Base-by-base conservation (phyloP, 2,888 invertebrate genomes). In the Acronicta aceris region DNA sequence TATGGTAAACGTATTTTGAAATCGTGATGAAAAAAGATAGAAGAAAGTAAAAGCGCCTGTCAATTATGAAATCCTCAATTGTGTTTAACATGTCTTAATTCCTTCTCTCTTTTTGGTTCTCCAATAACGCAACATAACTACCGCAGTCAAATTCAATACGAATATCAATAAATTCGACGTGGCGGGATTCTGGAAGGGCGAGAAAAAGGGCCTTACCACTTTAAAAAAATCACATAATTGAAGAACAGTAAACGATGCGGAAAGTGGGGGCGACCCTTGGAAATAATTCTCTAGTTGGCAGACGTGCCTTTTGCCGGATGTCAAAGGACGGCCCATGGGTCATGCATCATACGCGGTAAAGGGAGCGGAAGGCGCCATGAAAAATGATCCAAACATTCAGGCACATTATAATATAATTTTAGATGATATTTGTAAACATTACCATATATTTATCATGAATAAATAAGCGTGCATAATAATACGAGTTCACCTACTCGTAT, bases 191-290 rank as follows among this genome's bases (percentile, higher is more conserved):
- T 67, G 61, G 60, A 75, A 80, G 81, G 81, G 79, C 72, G 81
- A 51, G 79, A 83, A 84, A 78, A 91, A 88, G 84, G 88, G 86
- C 83, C 89, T 88, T 84, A 89, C 91, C 92, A 92, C 92, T 93
- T 93, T 89, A 89, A 92, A 90, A 92, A 94, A 94, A 93, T 94
- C 91, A 92, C 91, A 91, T 93, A 93, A 93, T 94, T 94, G 94
- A 90, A 92, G 93, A 92, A 92, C 89, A 92, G 90, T 89, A 91
- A 94, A 92, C 93, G 93, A 88, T 83, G 92, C 91, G 93, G 89
- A 86, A 93, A 93, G 91, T 86, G 85, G 87, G 89, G 85, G 82
- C 77, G 77, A 76, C 87, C 88, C 89, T 84, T 75, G 71, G 81
- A 85, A 86, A 87, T 87, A 85, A 88, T 87, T 86, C 82, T 79